These are phyloP conservation scores for Antigone vipio DNA, from an alignment of 2,113 vertebrate genomes.

Conservation along the genomic window DNA sequence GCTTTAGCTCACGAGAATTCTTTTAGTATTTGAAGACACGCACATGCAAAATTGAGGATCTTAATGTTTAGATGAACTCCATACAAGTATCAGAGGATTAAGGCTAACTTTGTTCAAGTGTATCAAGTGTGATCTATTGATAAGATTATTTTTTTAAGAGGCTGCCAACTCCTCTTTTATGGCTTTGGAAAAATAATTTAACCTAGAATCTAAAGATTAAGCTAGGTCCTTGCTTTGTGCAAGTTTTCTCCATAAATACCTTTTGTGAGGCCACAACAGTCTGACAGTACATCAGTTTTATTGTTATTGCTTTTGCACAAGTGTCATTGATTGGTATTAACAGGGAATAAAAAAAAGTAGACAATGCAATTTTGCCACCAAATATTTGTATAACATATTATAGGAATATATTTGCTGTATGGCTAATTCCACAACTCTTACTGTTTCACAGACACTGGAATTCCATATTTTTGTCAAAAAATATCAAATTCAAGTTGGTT, in stretches of 20 bases:
- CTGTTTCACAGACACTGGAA: background rate
- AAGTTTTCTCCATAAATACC: background rate
- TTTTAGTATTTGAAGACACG: background rate
- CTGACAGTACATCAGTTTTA: background rate
- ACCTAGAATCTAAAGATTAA: background rate
- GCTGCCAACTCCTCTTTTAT: background rate
- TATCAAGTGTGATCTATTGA: background rate
- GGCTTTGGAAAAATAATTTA: background rate
- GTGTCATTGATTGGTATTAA: background rate
- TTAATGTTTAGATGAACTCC: background rate
- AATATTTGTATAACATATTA: background rate
- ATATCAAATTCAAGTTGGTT: background rate
- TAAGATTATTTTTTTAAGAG: background rate
- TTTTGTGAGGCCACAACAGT: background rate
- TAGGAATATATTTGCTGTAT: background rate
- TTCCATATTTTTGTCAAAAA: background rate
- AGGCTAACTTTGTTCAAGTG: background rate
- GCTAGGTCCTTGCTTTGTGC: background rate
- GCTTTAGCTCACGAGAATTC: background rate
- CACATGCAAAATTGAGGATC: background rate
- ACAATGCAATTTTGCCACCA: background rate
- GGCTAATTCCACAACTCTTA: background rate
- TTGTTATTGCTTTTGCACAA: background rate
- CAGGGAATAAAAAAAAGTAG: background rate
- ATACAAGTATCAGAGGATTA: background rate